Conservation (phyloP, 2,113 vertebrate species). For the Fukomys damarensis region DNA sequence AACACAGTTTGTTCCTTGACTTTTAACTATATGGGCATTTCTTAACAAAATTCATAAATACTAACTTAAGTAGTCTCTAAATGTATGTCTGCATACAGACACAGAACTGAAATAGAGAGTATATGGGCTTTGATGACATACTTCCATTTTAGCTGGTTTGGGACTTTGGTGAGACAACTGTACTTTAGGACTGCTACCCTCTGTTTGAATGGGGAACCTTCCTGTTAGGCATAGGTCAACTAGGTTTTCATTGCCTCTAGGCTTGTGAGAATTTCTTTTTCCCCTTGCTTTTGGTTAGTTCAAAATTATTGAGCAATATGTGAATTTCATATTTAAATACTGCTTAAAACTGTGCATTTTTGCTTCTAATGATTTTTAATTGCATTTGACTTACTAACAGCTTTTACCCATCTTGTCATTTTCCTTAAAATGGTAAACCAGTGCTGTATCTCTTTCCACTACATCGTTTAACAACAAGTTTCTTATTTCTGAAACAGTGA, state of each 20-base stretch:
- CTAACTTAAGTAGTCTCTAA: background rate
- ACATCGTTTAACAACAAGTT: background rate
- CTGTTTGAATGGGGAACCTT: conserved; percentile 25
- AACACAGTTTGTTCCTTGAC: background rate
- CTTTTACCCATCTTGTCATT: conserved; percentile 2
- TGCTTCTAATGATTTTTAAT: conserved; percentile 34
- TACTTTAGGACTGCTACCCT: background rate
- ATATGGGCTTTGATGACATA: conserved; percentile 49
- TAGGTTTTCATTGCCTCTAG: conserved; percentile 40
- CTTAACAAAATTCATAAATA: background rate
- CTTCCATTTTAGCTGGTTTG: conserved; percentile 57
- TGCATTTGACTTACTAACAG: conserved; percentile 13
- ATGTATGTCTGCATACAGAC: background rate
- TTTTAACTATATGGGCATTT: conserved; percentile 28
- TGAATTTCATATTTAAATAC: background rate
- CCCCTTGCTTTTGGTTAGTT: background rate
- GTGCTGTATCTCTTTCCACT: background rate
- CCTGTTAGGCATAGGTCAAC: background rate
- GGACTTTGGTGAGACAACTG: conserved; percentile 45
- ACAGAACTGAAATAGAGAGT: background rate
- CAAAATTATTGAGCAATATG: background rate
- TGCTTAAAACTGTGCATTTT: conserved; percentile 15
- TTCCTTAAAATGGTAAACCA: conserved; percentile 11
- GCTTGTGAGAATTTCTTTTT: background rate
- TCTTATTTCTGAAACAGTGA: conserved; percentile 41